Percentiles rank a stretch among this genome's conserved stretches.
These are phyloP conservation scores for Proteles cristata DNA, from an alignment of 2,113 vertebrate species.

Conservation along the genomic window DNA sequence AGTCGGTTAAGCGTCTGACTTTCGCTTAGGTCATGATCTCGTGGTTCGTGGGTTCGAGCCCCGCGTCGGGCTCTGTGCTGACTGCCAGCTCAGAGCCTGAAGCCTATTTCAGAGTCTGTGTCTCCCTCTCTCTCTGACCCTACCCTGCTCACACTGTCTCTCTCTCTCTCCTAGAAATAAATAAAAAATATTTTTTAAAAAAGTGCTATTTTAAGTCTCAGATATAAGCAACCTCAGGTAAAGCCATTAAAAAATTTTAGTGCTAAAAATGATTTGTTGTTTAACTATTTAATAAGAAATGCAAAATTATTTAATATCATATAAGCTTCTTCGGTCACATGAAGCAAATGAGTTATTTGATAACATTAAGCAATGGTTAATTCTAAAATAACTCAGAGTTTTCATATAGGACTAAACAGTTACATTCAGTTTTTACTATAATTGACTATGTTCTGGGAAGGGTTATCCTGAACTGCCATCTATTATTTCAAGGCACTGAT, in stretches of 20 bases:
- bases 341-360: neutral
- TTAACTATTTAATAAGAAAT: neutral
- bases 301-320: conserved; percentile 35
- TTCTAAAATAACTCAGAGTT: neutral
- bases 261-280: neutral
- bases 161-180: too few species aligned
- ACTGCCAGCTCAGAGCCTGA: too few species aligned
- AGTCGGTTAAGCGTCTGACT: too few species aligned
- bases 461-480: neutral
- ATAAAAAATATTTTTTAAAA: neutral
- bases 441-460: neutral
- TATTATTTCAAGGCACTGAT: conserved; percentile 26
- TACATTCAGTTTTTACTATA: conserved; percentile 29
- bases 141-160: too few species aligned
- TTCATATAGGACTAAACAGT: neutral
- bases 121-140: too few species aligned
- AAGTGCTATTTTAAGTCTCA: conserved; percentile 32
- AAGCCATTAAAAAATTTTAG: neutral
- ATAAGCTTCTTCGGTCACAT: neutral
- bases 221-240: neutral
- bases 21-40: too few species aligned
- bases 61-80: too few species aligned
- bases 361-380: neutral
- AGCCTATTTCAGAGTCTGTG: too few species aligned
- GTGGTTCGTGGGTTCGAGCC: too few species aligned